Evolutionary conservation across 2,888 invertebrate species (phyloP).

Genomic region (Eupelmus urozonus): DNA sequence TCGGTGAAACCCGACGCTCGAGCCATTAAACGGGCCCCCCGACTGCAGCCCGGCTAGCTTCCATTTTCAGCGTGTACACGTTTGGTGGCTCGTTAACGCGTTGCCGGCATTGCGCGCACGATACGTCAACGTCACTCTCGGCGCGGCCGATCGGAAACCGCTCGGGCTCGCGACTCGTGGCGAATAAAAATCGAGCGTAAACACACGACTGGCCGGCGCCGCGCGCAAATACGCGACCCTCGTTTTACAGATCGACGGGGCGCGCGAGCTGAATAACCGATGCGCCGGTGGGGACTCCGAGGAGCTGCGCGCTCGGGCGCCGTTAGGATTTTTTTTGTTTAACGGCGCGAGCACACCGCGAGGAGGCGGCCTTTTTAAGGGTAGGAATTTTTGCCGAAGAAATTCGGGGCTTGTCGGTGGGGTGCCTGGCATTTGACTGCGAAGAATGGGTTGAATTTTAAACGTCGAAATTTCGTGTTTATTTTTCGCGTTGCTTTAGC

Average conservation of each 20-base stretch:
- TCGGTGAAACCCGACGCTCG: too few relatives aligned
- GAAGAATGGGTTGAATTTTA: too few relatives aligned
- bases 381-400: too few relatives aligned
- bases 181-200: conserved; percentile 44
- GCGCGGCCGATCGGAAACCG: conserved; percentile 32
- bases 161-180: background rate
- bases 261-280: conserved; percentile 32
- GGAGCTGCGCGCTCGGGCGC: background rate
- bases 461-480: too few relatives aligned
- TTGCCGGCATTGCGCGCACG: too few relatives aligned
- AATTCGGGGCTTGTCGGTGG: too few relatives aligned
- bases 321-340: background rate
- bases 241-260: conserved; percentile 40
- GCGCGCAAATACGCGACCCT: conserved; percentile 30
- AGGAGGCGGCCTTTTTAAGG: too few relatives aligned
- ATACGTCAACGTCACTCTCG: conserved; percentile 48
- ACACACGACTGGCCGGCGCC: background rate
- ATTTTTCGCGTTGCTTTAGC: too few relatives aligned
- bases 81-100: conserved; percentile 11
- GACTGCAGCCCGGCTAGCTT: background rate
- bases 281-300: background rate
- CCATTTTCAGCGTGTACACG: too few relatives aligned
- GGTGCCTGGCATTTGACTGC: too few relatives aligned
- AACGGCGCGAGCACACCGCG: too few relatives aligned
- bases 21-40: too few relatives aligned